Conservation (phyloP, 2,797 vertebrate species). For the Gephyroberyx darwinii region DNA sequence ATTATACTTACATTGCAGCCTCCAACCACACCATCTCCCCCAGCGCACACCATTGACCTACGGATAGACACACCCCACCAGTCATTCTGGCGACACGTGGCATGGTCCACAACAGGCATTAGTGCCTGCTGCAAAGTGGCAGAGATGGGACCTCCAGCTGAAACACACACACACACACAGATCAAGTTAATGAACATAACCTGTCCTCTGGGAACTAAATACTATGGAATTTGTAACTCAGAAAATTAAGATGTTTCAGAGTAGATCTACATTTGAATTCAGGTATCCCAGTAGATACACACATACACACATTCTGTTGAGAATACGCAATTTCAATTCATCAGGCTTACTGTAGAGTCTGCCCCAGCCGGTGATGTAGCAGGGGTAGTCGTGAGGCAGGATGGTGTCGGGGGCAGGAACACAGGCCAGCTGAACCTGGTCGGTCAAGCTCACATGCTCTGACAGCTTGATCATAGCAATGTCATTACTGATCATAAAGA, state of each 20-base stretch:
- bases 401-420: slow-evolving; percentile 25
- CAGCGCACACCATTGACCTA: slow-evolving; percentile 63
- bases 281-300: background rate
- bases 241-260: background rate
- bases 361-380: slow-evolving; percentile 57
- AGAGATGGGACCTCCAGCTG: slow-evolving; percentile 80
- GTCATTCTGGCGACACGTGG: slow-evolving; percentile 71
- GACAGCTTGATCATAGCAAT: slow-evolving; percentile 51
- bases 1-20: slow-evolving; percentile 67
- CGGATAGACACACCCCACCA: slow-evolving; percentile 80
- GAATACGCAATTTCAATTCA: background rate
- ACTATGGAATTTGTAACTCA: slow-evolving; percentile 1
- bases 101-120: slow-evolving; percentile 78
- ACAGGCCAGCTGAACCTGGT: slow-evolving; percentile 42
- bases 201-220: background rate
- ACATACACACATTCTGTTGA: background rate
- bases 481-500: slow-evolving; percentile 36
- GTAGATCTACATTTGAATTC: background rate
- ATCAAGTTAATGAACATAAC: no score
- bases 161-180: slow-evolving; percentile 1
- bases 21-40: slow-evolving; percentile 65
- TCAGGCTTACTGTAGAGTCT: slow-evolving; percentile 43
- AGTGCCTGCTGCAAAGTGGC: slow-evolving; percentile 84
- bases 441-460: slow-evolving; percentile 28
- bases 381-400: slow-evolving; percentile 44